A percentile compares a stretch with the other conserved stretches of the same genome.
These are phyloP conservation scores for Drosophila seguyi DNA, from an alignment of 1,140 invertebrate species.

Conservation along the genomic window DNA sequence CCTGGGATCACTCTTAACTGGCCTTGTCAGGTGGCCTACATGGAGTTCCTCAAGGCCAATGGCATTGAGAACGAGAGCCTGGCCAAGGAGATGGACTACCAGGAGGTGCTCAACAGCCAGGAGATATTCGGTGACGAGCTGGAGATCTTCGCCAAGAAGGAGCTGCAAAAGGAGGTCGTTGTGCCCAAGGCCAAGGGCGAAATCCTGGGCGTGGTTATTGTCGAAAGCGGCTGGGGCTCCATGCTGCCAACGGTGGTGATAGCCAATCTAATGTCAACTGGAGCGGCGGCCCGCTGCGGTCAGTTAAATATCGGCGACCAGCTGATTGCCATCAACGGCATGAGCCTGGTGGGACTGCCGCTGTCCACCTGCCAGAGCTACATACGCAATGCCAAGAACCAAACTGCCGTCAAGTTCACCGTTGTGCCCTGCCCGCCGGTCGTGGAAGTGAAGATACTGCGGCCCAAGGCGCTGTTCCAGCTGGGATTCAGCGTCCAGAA, in stretches of 20 bases:
- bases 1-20: not conserved
- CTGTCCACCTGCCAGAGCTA: conserved; percentile 99
- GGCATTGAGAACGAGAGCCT: conserved; percentile 99
- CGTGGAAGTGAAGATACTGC: conserved; percentile 99
- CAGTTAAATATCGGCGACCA: conserved; percentile 99
- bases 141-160: conserved; percentile 99
- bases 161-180: conserved; percentile 99
- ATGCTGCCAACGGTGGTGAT: conserved; percentile 99
- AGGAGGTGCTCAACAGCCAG: conserved; percentile 99
- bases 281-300: conserved; percentile 97
- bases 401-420: conserved; percentile 99
- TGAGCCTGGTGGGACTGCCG: conserved; percentile 98
- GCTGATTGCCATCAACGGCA: conserved; percentile 99
- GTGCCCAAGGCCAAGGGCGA: conserved; percentile 99
- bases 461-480: conserved; percentile 99
- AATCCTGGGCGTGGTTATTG: conserved; percentile 99
- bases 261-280: conserved; percentile 97
- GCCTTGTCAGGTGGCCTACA: conserved; percentile 93
- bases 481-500: conserved; percentile 99
- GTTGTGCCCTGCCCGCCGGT: conserved; percentile 99
- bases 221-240: conserved; percentile 99
- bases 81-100: conserved; percentile 99
- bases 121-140: conserved; percentile 99
- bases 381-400: conserved; percentile 99
- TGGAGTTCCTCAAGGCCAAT: conserved; percentile 99